Evolutionary conservation across 2,888 invertebrate genomes (phyloP).

Genomic region (Chaetoderma sp.): DNA sequence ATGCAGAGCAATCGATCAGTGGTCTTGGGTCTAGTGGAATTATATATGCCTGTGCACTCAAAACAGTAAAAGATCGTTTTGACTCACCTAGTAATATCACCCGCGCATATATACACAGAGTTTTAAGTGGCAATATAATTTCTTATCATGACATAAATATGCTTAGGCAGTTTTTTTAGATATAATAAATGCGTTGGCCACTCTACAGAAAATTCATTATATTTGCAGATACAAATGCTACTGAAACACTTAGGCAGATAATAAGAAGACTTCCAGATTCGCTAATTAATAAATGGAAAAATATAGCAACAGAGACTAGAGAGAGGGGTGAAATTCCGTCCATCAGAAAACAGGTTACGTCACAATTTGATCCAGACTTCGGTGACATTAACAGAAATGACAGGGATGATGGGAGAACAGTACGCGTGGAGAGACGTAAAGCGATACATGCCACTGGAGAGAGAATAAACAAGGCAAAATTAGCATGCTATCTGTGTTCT

Average conservation of each 20-base stretch:
- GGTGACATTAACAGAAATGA: too few species aligned
- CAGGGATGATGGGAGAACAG: too few species aligned
- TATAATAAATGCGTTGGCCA: too few species aligned
- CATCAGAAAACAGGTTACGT: conserved; percentile 8
- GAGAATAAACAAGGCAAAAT: too few species aligned
- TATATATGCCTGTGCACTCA: conserved; percentile 15
- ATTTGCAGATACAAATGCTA: conserved; percentile 8
- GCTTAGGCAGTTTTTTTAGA: conserved; percentile 6
- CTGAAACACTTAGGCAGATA: background rate
- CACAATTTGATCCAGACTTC: conserved; percentile 21
- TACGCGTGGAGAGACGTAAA: too few species aligned
- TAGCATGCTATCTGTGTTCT: background rate
- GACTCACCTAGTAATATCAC: conserved; percentile 8
- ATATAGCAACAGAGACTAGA: background rate
- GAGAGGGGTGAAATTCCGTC: background rate
- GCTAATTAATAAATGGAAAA: background rate
- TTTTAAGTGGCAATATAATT: conserved; percentile 3
- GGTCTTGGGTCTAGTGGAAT: conserved; percentile 10
- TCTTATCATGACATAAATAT: background rate
- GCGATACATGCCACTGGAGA: too few species aligned
- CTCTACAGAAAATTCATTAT: too few species aligned
- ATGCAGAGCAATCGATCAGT: conserved; percentile 6
- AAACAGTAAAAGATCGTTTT: conserved; percentile 17
- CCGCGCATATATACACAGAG: conserved; percentile 6
- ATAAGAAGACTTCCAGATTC: background rate